Evolutionary conservation across 2,113 vertebrate genomes (phyloP), one percentile per base, ranked within the genome.

Genomic region (Nicator chloris): DNA sequence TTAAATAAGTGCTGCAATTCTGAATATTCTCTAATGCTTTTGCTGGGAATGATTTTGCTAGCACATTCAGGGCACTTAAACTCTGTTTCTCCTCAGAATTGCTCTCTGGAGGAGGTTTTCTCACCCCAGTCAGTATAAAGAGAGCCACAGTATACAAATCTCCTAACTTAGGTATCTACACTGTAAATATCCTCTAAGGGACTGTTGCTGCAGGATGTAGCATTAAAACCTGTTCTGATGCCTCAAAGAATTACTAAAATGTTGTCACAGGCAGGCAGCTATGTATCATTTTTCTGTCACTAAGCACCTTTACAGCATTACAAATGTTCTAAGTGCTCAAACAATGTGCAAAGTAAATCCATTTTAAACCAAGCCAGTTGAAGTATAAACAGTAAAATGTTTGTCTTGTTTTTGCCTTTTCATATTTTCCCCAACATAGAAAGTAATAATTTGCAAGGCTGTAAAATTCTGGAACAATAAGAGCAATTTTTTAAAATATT

Each of bases 81-180:
- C 47, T n/a, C 27, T 10, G 3, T 54, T 90, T 90, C 80, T 92
- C 44, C 47, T 95, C 64, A 57, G 15, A 96, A 93, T 60, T 78
- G 86, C 44, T 94, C 96, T 95, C 95, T 64, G 82, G 94, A 95
- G 96, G 87, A 93, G 60, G 47, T 63, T 93, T 94, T 92, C 82
- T 96, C 60, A 92, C 90, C 60, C 76, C 47, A 61, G 60, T 42
- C 92, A 86, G 60, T 73, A 60, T 40, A 86, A 86, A 93, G 71
- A 90, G 7, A 94, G 44, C 13, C 88, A 90, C 91, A 83, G 64
- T 93, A 93, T 92, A 96, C 92, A 90, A 95, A 94, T 78, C 82
- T 92, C 79, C 88, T 70, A 83, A 83, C 80, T 92, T 63, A 86
- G 86, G 82, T 86, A 83, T 71, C 86, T 83, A 42, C 49, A n/a